Evolutionary conservation across 2,113 vertebrate genomes (phyloP).

Genomic region (Perca flavescens): DNA sequence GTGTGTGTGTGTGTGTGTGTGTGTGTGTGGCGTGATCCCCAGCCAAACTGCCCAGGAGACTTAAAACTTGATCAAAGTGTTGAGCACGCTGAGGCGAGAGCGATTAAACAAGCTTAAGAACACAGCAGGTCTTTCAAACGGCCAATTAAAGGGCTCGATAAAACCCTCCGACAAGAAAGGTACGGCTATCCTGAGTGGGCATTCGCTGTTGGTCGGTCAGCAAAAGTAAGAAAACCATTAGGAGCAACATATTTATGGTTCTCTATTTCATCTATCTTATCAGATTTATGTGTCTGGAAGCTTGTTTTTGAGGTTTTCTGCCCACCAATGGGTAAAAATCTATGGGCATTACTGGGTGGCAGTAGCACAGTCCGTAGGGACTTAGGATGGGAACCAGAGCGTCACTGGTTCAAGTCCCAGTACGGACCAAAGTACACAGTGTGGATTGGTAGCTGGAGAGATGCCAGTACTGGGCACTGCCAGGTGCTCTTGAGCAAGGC

Average conservation of each 20-base stretch:
- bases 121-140: neutral
- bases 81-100: neutral
- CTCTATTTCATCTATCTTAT: too few species aligned
- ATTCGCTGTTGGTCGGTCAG: neutral
- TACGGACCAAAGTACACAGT: too few species aligned
- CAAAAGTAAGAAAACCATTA: neutral
- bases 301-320: neutral
- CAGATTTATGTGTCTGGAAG: neutral
- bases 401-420: too few species aligned
- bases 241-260: neutral
- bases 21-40: conserved; percentile 18
- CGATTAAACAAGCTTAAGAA: neutral
- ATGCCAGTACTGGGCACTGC: too few species aligned
- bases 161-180: neutral
- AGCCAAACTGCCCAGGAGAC: conserved; percentile 47
- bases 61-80: conserved; percentile 47
- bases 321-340: neutral
- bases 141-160: neutral
- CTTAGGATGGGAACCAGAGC: too few species aligned
- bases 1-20: neutral
- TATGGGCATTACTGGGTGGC: too few species aligned
- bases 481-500: too few species aligned
- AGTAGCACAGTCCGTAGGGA: too few species aligned
- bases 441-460: too few species aligned
- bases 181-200: neutral